Evolutionary conservation across 2,888 invertebrate species (phyloP).

Genomic region (Adineta ricciae): DNA sequence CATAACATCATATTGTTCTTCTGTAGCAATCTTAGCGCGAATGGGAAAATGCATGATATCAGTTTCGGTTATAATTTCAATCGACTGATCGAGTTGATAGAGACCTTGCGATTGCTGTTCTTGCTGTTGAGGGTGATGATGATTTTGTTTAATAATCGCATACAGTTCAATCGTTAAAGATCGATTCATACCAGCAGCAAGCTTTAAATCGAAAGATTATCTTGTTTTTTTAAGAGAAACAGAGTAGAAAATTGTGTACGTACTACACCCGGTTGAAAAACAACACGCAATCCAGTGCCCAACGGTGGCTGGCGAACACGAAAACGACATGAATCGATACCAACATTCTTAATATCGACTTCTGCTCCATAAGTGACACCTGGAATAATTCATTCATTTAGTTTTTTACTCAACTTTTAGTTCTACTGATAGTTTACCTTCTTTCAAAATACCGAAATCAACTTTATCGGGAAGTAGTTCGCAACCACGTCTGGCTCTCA

Average conservation of each 20-base stretch:
- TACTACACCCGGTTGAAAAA: conserved; percentile 47
- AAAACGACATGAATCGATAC: conserved; percentile 47
- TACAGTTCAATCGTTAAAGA: conserved; percentile 45
- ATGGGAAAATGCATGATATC: conserved; percentile 45
- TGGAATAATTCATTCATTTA: not conserved
- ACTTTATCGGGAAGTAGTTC: conserved; percentile 44
- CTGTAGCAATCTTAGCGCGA: conserved; percentile 41
- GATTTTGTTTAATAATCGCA: conserved; percentile 46
- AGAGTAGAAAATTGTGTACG: not conserved
- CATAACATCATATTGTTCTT: conserved; percentile 27
- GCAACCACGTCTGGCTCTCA: conserved; percentile 43
- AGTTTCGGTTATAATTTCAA: conserved; percentile 48
- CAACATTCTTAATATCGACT: conserved; percentile 46
- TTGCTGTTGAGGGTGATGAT: conserved; percentile 41
- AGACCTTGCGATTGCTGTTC: conserved; percentile 19
- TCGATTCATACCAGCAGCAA: conserved; percentile 49
- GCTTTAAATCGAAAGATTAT: conserved; percentile 37
- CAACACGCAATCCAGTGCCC: conserved; percentile 45
- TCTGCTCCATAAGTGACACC: conserved; percentile 44
- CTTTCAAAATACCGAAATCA: conserved; percentile 47
- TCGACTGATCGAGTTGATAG: conserved; percentile 40
- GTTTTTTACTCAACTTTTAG: too few relatives aligned
- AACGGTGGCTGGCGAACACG: conserved; percentile 49
- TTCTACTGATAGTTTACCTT: too few relatives aligned
- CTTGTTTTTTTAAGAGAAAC: conserved; percentile 36